Evolutionary conservation across 2,113 vertebrate genomes (phyloP).

Genomic region (Charina bottae): DNA sequence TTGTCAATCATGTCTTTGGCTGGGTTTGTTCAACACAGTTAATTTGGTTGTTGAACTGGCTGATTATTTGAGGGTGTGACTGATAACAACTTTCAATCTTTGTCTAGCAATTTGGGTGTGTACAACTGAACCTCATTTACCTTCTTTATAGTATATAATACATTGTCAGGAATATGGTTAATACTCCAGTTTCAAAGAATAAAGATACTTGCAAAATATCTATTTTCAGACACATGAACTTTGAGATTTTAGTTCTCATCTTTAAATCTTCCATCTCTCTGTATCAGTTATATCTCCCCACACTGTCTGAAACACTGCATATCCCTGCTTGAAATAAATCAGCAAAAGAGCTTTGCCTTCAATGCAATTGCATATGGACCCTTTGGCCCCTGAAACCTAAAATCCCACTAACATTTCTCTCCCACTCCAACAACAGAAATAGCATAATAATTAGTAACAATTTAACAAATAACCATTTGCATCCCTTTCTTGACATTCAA

Average conservation of each 20-base stretch:
- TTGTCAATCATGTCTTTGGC: neutral
- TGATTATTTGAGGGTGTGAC: neutral
- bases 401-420: no score
- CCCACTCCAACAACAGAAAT: no score
- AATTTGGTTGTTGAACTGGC: neutral
- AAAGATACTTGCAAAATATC: neutral
- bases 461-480: no score
- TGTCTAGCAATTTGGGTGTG: no score
- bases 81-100: neutral
- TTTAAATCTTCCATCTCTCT: neutral
- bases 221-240: neutral
- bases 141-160: neutral
- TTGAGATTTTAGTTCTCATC: neutral
- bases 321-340: neutral
- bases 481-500: no score
- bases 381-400: no score
- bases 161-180: neutral
- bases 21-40: neutral
- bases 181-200: neutral
- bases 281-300: neutral
- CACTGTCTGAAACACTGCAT: neutral
- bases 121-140: no score
- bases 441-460: no score
- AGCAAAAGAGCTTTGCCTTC: no score
- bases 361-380: no score